Evolutionary conservation across 2,888 invertebrate species (phyloP), one percentile per base, ranked within the genome.

Genomic region (Pachydiplax longipennis): DNA sequence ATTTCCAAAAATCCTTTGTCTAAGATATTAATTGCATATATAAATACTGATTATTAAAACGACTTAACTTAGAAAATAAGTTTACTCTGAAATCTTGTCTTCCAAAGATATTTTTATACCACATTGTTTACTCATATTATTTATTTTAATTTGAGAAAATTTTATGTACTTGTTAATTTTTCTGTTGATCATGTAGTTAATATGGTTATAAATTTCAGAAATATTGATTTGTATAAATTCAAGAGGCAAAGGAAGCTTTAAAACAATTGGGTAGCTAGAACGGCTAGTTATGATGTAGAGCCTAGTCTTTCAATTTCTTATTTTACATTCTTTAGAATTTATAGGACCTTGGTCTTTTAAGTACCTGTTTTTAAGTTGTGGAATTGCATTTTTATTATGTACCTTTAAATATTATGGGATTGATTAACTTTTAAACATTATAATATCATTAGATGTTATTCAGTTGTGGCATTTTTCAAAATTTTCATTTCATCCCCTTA

Each of bases 31-130:
- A 40, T 87, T 22, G 22, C 35, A 37, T 12, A n/a, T 58, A n/a
- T 18, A 22, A 61, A 22, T 83, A 31, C 12, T 83, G 31, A 25
- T 31, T 13, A 35, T 37, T 12, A 35, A 35, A 31, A 35, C n/a
- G 58, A 58, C 35, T 58, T 35, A 5, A 83, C 35, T 61, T 44
- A 44, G 10, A 6, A 44, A 53, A 53, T 53, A n/a, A 22, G 37
- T 87, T 37, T n/a, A n/a, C 18, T 37, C 18, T 44, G 6, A 58
- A 87, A 65, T 87, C 40, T 18, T 61, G 61, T 87, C 61, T 61
- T 87, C 87, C 87, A 61, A 87, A 87, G 87, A 83, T 73, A 73
- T 35, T 37, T 87, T 61, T 87, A 61, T 65, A 65, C 31, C 13
- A 15, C 40, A 22, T 40, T 61, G 40, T 65, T 18, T 65, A 31